phyloP scores from a whole-genome alignment of 1,140 invertebrate genomes.

The Zaprionus ghesquierei region DNA sequence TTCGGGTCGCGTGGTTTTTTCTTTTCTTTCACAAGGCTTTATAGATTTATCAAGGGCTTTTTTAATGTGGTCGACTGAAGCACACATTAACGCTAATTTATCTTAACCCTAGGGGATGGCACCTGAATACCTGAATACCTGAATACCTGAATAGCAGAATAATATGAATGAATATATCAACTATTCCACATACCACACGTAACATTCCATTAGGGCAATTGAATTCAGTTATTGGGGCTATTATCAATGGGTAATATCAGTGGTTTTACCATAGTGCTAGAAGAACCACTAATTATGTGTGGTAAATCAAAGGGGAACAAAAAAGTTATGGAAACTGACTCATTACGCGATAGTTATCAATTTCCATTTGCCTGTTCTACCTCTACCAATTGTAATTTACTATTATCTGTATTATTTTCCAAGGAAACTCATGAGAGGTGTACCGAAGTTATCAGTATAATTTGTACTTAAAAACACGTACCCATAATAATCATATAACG shows the following conservation, averaged over 20 bases:
- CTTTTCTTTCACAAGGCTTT: background rate
- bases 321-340: background rate
- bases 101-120: background rate
- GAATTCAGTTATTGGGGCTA: conserved; percentile 10
- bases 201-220: conserved; percentile 26
- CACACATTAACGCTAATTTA: conserved; percentile 35
- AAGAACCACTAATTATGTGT: background rate
- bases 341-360: background rate
- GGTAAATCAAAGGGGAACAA: background rate
- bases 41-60: conserved; percentile 17
- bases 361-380: background rate
- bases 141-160: no score
- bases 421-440: background rate
- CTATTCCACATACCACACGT: background rate
- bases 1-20: conserved; percentile 12
- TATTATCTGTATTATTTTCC: background rate
- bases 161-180: background rate
- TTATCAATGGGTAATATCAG: background rate
- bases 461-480: background rate
- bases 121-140: no score
- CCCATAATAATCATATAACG: background rate
- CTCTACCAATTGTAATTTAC: background rate
- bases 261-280: background rate
- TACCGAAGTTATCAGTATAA: background rate
- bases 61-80: conserved; percentile 7